Conservation (phyloP, 2,888 invertebrate genomes). For the Hydraecia micacea region DNA sequence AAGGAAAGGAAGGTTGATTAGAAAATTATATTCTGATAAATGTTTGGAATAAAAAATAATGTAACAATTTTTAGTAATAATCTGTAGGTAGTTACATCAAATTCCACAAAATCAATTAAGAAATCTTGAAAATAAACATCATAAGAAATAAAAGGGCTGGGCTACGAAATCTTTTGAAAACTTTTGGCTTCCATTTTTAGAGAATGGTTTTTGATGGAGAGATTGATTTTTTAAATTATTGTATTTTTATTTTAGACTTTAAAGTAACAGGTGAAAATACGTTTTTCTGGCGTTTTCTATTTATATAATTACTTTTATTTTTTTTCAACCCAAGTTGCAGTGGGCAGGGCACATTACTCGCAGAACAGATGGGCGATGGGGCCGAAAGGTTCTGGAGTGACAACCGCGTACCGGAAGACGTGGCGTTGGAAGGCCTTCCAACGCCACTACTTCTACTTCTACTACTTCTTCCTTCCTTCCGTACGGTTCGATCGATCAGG, state of each 20-base stretch:
- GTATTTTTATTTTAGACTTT: background rate
- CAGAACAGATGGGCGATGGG: too few relatives aligned
- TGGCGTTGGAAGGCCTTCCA: too few relatives aligned
- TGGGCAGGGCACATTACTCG: too few relatives aligned
- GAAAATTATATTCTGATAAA: too few relatives aligned
- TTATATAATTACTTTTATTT: background rate
- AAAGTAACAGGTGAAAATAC: background rate
- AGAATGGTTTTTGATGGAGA: conserved; percentile 7
- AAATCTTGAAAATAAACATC: background rate
- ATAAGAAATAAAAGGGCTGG: conserved; percentile 40
- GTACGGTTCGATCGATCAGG: too few relatives aligned
- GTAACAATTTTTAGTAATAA: background rate
- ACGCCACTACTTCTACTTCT: too few relatives aligned
- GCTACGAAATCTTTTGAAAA: conserved; percentile 38
- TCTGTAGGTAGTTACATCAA: background rate
- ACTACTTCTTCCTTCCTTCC: too few relatives aligned
- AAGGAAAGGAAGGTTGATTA: too few relatives aligned
- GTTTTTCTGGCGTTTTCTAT: background rate
- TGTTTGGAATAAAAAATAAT: too few relatives aligned
- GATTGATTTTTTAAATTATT: conserved; percentile 21
- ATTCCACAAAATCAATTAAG: background rate
- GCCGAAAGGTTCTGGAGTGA: too few relatives aligned
- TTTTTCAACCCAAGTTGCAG: too few relatives aligned
- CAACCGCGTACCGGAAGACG: too few relatives aligned
- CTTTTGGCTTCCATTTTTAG: conserved; percentile 37